Base-by-base conservation (phyloP, 2,888 invertebrate genomes). In the Latrodectus hesperus region DNA sequence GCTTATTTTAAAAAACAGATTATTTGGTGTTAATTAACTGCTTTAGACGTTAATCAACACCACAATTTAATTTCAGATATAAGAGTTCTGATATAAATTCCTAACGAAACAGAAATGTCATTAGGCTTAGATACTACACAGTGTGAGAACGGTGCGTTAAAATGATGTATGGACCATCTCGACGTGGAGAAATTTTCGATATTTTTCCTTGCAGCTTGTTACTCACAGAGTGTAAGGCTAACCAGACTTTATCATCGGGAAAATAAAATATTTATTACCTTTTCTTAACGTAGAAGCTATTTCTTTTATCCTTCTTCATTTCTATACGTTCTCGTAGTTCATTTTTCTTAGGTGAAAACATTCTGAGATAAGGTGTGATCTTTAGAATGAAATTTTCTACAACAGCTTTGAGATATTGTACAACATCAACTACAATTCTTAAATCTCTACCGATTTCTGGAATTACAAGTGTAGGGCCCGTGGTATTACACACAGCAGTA, bases 331-430 rank as follows among this genome's bases (percentile, higher is more conserved):
- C 55, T 16, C 10, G 55, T 12, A 55, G 0, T 1, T 55, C 2
- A 14, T 14, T 55, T 9, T 5, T 55, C 4, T 1, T 38, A 38
- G 38, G 2, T 38, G 76, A 12, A 49, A 76, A 76, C 49, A 5
- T 76, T n/a, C 65, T 65, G 9, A 65, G 65, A 2, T 65, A 65
- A 0, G 17, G 60, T 1, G 68, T 68, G 12, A 67, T 81, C 51
- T 73, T 53, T 11, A 65, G 38, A 14, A 81, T 53, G n/a, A 81
- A 81, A 14, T 81, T 74, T 10, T 64, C n/a, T 0, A 67, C 17
- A 2, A 67, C 52, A 10, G 3, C 6, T 26, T 26, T 1, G n/a
- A 75, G 12, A 16, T 26, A 14, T 14, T 60, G 12, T 11, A 14
- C n/a, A 11, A 22, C 53, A 22, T 73, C 26, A 6, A 53, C 52